These are phyloP conservation scores for Eurois occulta DNA, from an alignment of 2,888 invertebrate species.

Conservation along the genomic window DNA sequence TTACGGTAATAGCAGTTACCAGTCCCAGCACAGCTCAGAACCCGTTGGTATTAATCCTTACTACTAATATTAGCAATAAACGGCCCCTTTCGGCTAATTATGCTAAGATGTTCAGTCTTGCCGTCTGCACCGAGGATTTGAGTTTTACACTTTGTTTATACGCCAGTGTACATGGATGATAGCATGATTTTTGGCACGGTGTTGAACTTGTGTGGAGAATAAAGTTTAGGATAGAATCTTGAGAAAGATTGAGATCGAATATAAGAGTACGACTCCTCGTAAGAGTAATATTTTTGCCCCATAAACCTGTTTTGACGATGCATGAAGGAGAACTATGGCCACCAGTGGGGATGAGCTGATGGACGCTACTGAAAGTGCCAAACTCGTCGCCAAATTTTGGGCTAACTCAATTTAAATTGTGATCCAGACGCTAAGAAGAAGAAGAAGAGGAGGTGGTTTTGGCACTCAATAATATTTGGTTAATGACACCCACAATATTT, in stretches of 20 bases:
- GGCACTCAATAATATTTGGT: background rate
- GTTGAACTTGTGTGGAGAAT: constrained; percentile 15
- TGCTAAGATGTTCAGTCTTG: constrained; percentile 87
- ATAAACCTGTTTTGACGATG: background rate
- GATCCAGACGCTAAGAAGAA: too few species aligned
- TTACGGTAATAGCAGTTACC: constrained; percentile 83
- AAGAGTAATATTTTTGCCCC: background rate
- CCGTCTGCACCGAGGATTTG: constrained; percentile 80
- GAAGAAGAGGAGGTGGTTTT: too few species aligned
- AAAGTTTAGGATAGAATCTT: constrained; percentile 4
- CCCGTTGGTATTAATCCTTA: constrained; percentile 85
- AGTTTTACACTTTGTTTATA: constrained; percentile 74
- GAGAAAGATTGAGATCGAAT: background rate
- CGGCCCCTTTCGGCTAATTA: constrained; percentile 88
- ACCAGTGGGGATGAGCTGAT: background rate
- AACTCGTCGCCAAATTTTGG: too few species aligned
- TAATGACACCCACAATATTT: background rate
- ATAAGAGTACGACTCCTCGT: background rate
- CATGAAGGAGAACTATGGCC: too few species aligned
- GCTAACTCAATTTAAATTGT: too few species aligned
- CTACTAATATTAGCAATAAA: constrained; percentile 90
- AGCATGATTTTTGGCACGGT: constrained; percentile 56
- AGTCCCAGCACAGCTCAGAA: constrained; percentile 72
- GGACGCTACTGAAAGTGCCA: too few species aligned
- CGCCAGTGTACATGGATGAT: constrained; percentile 60